phyloP scores from a whole-genome alignment of 2,888 invertebrate species.

The Aporophyla nigra region DNA sequence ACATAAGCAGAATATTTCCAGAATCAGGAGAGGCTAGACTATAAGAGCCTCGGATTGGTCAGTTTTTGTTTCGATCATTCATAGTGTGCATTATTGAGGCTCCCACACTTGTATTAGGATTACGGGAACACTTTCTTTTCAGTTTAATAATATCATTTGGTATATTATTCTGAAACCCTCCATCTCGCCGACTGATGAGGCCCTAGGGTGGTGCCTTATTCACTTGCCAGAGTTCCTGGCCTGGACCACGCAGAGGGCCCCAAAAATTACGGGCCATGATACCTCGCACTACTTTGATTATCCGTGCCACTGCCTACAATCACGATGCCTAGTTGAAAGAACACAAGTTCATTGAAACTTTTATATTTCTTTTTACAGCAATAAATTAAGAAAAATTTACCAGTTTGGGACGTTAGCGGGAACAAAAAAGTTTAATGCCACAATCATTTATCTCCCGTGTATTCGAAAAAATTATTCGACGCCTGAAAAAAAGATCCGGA shows the following conservation, averaged over 20 bases:
- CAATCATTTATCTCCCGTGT: conserved; percentile 40
- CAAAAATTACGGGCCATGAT: not conserved
- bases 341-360: not conserved
- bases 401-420: not conserved
- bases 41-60: not conserved
- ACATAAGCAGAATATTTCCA: not conserved
- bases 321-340: not conserved
- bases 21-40: not conserved
- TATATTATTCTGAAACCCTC: too few relatives aligned
- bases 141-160: too few relatives aligned
- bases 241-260: not conserved
- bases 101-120: not conserved
- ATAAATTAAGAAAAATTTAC: not conserved
- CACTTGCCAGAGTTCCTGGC: not conserved
- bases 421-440: conserved; percentile 34
- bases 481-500: conserved; percentile 60
- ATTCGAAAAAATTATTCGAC: conserved; percentile 42
- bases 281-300: not conserved
- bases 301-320: too few relatives aligned
- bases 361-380: conserved; percentile 6
- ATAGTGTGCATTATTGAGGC: not conserved
- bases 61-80: not conserved
- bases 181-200: not conserved
- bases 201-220: not conserved
- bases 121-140: not conserved